Base-by-base conservation (phyloP, 37 sponge, comb jelly and placozoan genomes). In the Ephydatia muelleri region DNA sequence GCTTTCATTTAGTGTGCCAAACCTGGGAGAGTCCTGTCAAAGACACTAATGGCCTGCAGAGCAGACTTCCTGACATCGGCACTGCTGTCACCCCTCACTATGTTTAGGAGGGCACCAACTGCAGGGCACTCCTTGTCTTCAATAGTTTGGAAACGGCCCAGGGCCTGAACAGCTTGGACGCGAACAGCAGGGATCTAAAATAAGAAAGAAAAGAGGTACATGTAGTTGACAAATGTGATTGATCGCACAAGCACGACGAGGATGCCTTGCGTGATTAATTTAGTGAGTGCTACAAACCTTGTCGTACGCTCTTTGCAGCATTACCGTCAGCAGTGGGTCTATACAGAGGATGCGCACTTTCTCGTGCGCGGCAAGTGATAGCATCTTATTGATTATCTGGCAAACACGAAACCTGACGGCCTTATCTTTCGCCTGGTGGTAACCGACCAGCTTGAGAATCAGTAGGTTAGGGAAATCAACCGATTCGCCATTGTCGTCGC, bases 401-500 rank as follows among this genome's bases (percentile, higher is more conserved):
- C 95, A 91, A 5, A 77, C 79, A 70, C 90, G 93, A 32, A 85
- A 82, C 67, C 92, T 84, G 12, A 95, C 92, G 26, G 83, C 87
- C 39, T 83, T 91, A 30, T 89, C 87, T 37, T 47, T 78, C 36
- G 93, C 90, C 31, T 76, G 71, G 32, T 92, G 90, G 68, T 85
- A 75, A 29, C 83, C 9, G 8, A 86, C 33, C 43, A 95, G 87
- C 57, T 84, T 72, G 16, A 43, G 69, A n/a, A 92, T 35, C 0
- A 95, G 81, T 32, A 91, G 75, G 29, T 82, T 72, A 43, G 87
- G 75, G 38, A 86, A 85, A 28, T 70, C 68, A 38, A 74, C 39
- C 36, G 74, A 78, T 0, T 64, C 80, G 9, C 39, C 89, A 22
- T 86, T 73, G 3, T 70, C 73, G 13, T 83, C 74, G 11, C 68